Percentiles rank a stretch among this genome's conserved stretches.
Conservation (phyloP, 2,113 vertebrate species). For the Neoarius graeffei region DNA sequence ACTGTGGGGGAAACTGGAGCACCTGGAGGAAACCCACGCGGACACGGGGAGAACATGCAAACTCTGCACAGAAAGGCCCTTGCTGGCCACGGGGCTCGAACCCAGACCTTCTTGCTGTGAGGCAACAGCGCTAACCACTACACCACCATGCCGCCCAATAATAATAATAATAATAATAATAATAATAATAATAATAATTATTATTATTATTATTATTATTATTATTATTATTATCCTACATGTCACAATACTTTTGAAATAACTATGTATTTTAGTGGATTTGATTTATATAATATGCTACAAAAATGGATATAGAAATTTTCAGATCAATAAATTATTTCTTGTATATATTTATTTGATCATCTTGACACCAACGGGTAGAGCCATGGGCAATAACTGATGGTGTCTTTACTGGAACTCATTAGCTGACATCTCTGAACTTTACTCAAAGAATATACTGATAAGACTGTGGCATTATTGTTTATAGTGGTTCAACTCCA, state of each 20-base stretch:
- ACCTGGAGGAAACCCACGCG: too few relatives aligned
- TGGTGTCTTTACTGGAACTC: not conserved
- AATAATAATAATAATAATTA: too few relatives aligned
- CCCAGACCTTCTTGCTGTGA: too few relatives aligned
- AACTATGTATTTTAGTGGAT: not conserved
- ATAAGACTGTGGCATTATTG: constrained; percentile 14
- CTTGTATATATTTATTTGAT: not conserved
- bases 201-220: too few relatives aligned
- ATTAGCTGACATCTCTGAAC: constrained; percentile 19
- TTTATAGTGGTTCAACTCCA: not conserved
- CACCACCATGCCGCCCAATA: too few relatives aligned
- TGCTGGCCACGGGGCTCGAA: too few relatives aligned
- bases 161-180: too few relatives aligned
- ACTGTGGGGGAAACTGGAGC: too few relatives aligned
- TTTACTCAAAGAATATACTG: constrained; percentile 13
- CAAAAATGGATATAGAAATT: not conserved
- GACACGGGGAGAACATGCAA: too few relatives aligned
- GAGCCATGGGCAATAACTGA: not conserved
- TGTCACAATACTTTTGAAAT: not conserved
- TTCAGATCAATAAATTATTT: not conserved
- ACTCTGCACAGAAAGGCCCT: too few relatives aligned
- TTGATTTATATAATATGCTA: not conserved
- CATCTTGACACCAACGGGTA: not conserved
- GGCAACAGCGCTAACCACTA: too few relatives aligned
- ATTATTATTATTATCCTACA: too few relatives aligned